Percentiles rank a stretch among this genome's conserved stretches.
phyloP scores from a whole-genome alignment of 2,113 vertebrate genomes.

The Phaethon lepturus region DNA sequence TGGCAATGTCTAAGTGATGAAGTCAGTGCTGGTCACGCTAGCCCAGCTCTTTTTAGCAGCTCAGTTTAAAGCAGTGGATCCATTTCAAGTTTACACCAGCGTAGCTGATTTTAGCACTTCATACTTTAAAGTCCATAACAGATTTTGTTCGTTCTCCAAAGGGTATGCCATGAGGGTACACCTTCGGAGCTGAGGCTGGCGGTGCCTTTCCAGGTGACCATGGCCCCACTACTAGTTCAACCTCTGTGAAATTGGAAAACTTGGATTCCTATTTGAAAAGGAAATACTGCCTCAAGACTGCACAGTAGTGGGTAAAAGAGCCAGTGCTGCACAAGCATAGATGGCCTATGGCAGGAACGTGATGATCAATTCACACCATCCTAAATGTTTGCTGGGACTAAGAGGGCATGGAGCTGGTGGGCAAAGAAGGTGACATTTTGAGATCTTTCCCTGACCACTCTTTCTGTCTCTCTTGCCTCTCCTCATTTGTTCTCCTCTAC shows the following conservation, averaged over 20 bases:
- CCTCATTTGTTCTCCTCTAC: not conserved
- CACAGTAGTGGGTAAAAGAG: not conserved
- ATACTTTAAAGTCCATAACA: not conserved
- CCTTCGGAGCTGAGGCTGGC: not conserved
- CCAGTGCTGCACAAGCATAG: not conserved
- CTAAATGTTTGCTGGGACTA: not conserved
- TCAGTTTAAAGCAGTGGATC: not conserved
- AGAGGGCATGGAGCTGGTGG: not conserved
- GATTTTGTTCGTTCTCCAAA: not conserved
- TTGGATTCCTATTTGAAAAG: not conserved
- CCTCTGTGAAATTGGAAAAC: not conserved
- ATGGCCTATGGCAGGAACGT: not conserved
- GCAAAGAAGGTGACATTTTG: not conserved
- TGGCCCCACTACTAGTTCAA: not conserved
- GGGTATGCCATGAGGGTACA: not conserved
- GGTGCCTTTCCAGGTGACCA: not conserved
- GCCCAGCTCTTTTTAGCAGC: not conserved
- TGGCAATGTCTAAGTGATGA: not conserved
- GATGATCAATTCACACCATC: not conserved
- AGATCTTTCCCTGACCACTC: not conserved
- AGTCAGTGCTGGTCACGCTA: not conserved
- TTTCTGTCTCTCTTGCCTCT: not conserved
- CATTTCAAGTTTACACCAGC: not conserved
- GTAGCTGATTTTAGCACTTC: not conserved
- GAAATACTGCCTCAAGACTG: not conserved